Conservation (phyloP, 2,888 invertebrate species). For the Hirtodrosophila alboralis region DNA sequence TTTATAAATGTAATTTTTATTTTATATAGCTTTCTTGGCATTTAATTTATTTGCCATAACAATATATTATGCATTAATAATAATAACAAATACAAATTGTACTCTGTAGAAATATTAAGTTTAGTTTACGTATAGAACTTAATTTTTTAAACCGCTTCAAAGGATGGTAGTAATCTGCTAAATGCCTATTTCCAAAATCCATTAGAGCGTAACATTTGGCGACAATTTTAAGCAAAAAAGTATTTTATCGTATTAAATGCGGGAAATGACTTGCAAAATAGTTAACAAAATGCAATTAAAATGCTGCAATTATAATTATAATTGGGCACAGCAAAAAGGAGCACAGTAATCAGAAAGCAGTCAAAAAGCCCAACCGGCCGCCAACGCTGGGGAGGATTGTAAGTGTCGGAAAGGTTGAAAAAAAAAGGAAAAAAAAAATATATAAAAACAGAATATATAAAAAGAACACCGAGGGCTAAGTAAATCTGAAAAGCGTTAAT, state of each 20-base stretch:
- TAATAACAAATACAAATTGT: no score
- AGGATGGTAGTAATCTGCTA: not conserved
- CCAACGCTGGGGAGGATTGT: constrained; percentile 14
- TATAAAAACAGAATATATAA: constrained; percentile 5
- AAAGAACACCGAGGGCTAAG: constrained; percentile 52
- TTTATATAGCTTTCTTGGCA: no score
- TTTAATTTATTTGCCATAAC: no score
- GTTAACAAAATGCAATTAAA: constrained; percentile 77
- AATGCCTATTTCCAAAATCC: constrained; percentile 20
- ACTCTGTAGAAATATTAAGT: no score
- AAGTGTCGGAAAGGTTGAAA: constrained; percentile 36
- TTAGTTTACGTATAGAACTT: not conserved
- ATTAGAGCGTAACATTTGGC: constrained; percentile 56
- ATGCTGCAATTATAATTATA: constrained; percentile 73
- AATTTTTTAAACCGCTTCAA: not conserved
- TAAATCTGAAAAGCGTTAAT: constrained; percentile 62
- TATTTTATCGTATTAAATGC: constrained; percentile 61
- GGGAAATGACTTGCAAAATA: constrained; percentile 63
- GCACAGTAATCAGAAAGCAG: constrained; percentile 50
- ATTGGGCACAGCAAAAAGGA: constrained; percentile 64
- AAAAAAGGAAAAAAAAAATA: constrained; percentile 18
- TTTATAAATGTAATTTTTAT: no score
- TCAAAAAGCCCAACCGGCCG: constrained; percentile 47
- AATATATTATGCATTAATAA: no score
- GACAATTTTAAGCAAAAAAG: constrained; percentile 46